Evolutionary conservation across 1,140 invertebrate genomes (phyloP), one percentile per base, ranked within the genome.

Genomic region (Cyclina sinensis): DNA sequence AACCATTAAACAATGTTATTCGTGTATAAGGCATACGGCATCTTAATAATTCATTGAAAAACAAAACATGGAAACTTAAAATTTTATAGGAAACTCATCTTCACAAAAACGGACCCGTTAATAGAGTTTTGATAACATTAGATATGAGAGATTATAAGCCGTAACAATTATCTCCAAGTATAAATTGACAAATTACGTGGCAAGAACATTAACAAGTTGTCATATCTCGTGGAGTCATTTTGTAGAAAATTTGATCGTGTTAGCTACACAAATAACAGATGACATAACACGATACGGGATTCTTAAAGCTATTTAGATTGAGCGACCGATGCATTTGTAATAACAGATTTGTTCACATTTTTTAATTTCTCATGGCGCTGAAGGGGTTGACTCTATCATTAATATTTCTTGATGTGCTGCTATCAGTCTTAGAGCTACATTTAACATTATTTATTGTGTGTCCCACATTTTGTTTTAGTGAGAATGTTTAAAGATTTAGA

Each of bases 71-170:
- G 27, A 62, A 62, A 62, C 57, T 62, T 1, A 62, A 62, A 62
- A 27, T 62, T 62, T 62, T n/a, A n/a, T 24, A 62, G 18, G n/a
- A n/a, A 62, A 62, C 24, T n/a, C 9, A 27, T 62, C 24, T n/a
- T 18, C 21, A n/a, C n/a, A 27, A 62, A 62, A 62, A 27, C 27
- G n/a, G 24, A 27, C n/a, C 57, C 5, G 57, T 62, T 81, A 70
- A 83, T 27, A 48, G 24, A 62, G 27, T 24, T 83, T 83, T 83
- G 81, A 83, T 83, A 62, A 43, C 48, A 83, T 83, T 83, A 83
- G n/a, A 70, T 83, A 83, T 83, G 81, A 83, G 35, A n/a, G 81
- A 83, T 83, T 48, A 62, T 83, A 83, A 83, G 32, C 35, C 30
- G n/a, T 4, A 73, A 48, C 57, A 83, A 48, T 70, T 65, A 39